Evolutionary conservation across 2,797 vertebrate genomes (phyloP).

Genomic region (Hyperoplus lanceolatus): DNA sequence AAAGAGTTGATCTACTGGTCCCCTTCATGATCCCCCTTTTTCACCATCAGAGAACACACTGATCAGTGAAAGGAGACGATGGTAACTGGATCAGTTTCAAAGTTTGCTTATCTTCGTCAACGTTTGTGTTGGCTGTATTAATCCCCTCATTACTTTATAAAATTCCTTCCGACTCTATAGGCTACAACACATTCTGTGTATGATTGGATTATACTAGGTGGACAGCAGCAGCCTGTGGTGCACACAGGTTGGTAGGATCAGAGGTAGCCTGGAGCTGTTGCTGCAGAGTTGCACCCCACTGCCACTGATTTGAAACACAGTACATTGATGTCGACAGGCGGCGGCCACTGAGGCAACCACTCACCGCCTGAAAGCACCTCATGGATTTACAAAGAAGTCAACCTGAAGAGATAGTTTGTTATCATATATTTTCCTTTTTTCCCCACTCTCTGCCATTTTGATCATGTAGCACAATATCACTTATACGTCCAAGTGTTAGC

Average conservation of each 20-base stretch:
- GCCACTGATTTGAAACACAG: neutral
- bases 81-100: neutral
- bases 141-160: neutral
- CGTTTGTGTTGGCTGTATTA: neutral
- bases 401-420: neutral
- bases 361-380: neutral
- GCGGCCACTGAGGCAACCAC: neutral
- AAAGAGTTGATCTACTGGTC: neutral
- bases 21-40: neutral
- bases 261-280: neutral
- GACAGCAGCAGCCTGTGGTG: neutral
- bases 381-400: conserved; percentile 1
- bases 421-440: neutral
- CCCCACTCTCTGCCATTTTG: neutral
- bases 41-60: neutral
- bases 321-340: neutral
- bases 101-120: neutral
- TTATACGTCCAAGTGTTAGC: neutral
- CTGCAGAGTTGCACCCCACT: neutral
- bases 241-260: neutral
- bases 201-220: neutral
- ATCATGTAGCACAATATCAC: neutral
- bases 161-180: neutral
- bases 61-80: neutral
- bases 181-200: too few species aligned